Evolutionary conservation across 2,797 vertebrate species (phyloP).

Genomic region (Scomberomorus guttatus): DNA sequence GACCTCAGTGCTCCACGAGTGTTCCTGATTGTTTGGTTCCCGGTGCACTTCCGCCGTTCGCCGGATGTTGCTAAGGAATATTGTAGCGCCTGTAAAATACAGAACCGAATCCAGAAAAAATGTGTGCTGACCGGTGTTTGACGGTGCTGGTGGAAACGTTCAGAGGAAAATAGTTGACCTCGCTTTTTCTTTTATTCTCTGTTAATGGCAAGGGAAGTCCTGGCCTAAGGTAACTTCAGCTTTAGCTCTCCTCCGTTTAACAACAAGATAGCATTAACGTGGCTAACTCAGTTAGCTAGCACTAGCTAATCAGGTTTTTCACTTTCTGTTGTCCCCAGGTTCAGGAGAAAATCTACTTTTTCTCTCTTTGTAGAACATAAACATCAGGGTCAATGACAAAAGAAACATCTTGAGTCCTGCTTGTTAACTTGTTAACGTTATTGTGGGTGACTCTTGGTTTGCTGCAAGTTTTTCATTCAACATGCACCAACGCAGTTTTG

Average conservation of each 20-base stretch:
- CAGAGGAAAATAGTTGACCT: background rate
- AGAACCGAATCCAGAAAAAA: background rate
- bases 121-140: slow-evolving; percentile 14
- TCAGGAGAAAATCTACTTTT: background rate
- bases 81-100: background rate
- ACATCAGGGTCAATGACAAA: slow-evolving; percentile 22
- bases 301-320: background rate
- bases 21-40: background rate
- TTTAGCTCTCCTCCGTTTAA: background rate
- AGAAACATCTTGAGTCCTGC: slow-evolving; percentile 2
- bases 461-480: background rate
- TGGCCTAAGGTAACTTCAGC: slow-evolving; percentile 40
- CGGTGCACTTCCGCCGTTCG: slow-evolving; percentile 47
- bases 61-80: slow-evolving; percentile 58
- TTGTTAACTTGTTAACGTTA: background rate
- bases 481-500: background rate
- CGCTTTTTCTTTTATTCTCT: background rate
- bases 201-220: background rate
- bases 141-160: background rate
- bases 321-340: background rate
- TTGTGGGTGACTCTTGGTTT: background rate
- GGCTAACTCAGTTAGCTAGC: slow-evolving; percentile 51
- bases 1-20: no score
- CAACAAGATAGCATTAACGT: slow-evolving; percentile 21
- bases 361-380: background rate